phyloP scores from a whole-genome alignment of 1,140 invertebrate species.

The Drosophila truncata region DNA sequence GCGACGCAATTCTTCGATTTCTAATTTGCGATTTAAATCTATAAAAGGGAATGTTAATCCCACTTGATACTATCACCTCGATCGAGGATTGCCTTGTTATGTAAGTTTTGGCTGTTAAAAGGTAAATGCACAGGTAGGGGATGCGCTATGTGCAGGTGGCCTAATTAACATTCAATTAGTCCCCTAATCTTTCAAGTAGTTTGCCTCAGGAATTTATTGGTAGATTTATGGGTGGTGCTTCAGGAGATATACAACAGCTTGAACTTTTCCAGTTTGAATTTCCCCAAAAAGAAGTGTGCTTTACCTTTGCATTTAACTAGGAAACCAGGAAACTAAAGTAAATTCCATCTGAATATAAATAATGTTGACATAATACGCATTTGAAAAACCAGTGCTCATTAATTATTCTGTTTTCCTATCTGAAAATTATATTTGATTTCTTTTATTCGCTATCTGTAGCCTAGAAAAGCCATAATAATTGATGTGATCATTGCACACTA shows the following conservation, averaged over 20 bases:
- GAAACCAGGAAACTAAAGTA: neutral
- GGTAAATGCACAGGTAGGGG: constrained; percentile 1
- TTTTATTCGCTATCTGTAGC: constrained; percentile 21
- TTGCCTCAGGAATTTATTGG: constrained; percentile 22
- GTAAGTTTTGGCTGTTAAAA: neutral
- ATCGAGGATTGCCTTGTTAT: constrained; percentile 3
- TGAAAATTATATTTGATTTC: constrained; percentile 3
- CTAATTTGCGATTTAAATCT: constrained; percentile 8
- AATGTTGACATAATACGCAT: constrained; percentile 1
- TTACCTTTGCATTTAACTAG: neutral
- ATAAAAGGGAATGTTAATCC: constrained; percentile 25
- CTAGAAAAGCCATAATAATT: constrained; percentile 9
- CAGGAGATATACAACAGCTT: constrained; percentile 2
- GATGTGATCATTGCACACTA: neutral
- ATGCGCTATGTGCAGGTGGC: constrained; percentile 6
- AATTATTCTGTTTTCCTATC: neutral
- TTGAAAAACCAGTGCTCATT: neutral
- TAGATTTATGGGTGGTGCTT: constrained; percentile 10
- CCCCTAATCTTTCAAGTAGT: constrained; percentile 45
- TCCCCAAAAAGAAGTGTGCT: constrained; percentile 1
- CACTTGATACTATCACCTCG: constrained; percentile 6
- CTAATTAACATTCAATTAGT: constrained; percentile 2
- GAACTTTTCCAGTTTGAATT: neutral
- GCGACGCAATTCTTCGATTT: constrained; percentile 27
- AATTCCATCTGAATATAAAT: constrained; percentile 10